Base-by-base conservation (phyloP, 2,888 invertebrate genomes). In the Thalpophila matura region DNA sequence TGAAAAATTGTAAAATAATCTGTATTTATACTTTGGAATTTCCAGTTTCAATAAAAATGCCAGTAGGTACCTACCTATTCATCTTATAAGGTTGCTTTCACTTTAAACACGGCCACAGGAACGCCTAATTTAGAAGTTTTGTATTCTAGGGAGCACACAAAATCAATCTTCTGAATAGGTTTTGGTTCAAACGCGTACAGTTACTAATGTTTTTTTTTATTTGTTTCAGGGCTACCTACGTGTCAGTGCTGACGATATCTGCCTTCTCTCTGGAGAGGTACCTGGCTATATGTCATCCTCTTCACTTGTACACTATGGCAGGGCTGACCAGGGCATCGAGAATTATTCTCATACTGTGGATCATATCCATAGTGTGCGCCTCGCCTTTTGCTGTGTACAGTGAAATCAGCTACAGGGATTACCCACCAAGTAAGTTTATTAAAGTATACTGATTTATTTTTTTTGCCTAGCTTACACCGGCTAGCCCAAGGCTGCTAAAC, bases 231-330 rank as follows among this genome's bases (percentile, higher is more conserved):
- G 98, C 98, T 5, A 97, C 98, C 4, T 98, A 98, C 89, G 98
- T 98, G 0, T 98, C 98, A 0, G 98, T 98, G 49, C 92, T 99
- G 83, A 98, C 98, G 42, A 98, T 99, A 86, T 97, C 98, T 4
- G 98, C 98, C 1, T 99, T 99, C 91, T 98, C 98, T 1, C 96
- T 97, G 90, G 98, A 99, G 92, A 96, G 99, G 47, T 98, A 98
- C 92, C 92, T 98, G 84, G 98, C 98, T 18, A 98, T 99, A 81
- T 93, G 93, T 84, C 97, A 98, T 85, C 98, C 98, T 0, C 91
- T 99, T n/a, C 96, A 97, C 81, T 95, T 97, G 38, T 97, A 98
- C 88, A 96, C 97, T 14, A 97, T 98, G 96, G 97, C 98, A 0
- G 97, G 98, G 1, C 86, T 93, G 43, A 97, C 97, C 73, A 94